Base-by-base conservation (phyloP, 1,140 invertebrate genomes). In the Rhagoletis pomonella region DNA sequence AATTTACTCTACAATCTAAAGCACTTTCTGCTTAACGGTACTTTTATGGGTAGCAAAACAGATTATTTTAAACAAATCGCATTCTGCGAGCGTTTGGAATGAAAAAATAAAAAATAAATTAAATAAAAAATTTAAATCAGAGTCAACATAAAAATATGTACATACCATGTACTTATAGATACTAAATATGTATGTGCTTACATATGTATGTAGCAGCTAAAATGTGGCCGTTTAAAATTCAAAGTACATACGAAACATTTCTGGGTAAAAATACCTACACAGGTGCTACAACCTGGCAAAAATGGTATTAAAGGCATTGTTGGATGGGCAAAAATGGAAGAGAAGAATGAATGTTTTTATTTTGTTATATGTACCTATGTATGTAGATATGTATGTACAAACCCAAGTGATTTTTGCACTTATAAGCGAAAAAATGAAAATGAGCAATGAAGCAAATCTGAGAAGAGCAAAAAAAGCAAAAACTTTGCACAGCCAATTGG, bases 241-340 rank as follows among this genome's bases (percentile, higher is more conserved):
- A 81, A 81, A 81, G 73, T 81, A 55, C 73, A 81, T 81, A 29
- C 44, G 50, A 55, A 55, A 12, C 73, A 47, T 81, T 81, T 81
- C 47, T 29, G 44, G 42, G 19, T 58, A 81, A 55, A 81, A 81
- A 55, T 81, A 50, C 47, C 67, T 55, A 7, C 50, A 55, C 10
- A 73, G 39, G 17, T 67, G 6, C 47, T 81, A 19, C 19, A 81
- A 81, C 47, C 19, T 55, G 42, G 73, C n/a, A 81, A 19, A 81
- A 29, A 47, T 12, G 44, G 5, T 9, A 50, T 81, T 81, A 55
- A 81, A 55, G 73, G 42, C 50, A 29, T 29, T 58, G 5, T 3
- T 4, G 47, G 3, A 19, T 29, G 19, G n/a, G 47, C 4, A 81
- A 55, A 19, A 67, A 4, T 6, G 47, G 6, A 81, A 81, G 17